phyloP scores from a whole-genome alignment of 2,797 vertebrate genomes.

The Artibeus lituratus region DNA sequence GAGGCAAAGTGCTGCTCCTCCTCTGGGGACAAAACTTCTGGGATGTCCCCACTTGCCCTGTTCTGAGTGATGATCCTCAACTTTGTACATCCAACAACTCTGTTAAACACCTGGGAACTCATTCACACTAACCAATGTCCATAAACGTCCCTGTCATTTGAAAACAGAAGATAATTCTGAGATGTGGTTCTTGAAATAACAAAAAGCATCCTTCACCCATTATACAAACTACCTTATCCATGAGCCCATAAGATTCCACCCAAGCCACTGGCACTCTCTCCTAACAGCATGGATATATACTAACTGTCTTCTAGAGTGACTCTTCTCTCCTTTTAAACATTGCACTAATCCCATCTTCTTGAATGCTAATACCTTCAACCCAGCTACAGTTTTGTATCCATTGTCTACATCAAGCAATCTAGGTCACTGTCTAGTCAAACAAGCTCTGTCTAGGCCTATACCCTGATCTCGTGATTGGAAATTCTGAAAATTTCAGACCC shows the following conservation, averaged over 20 bases:
- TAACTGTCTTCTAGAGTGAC: background rate
- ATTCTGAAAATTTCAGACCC: background rate
- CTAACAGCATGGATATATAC: background rate
- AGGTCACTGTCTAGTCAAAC: background rate
- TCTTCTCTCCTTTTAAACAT: background rate
- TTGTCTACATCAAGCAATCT: background rate
- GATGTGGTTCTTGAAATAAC: background rate
- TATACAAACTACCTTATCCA: background rate
- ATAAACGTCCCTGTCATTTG: background rate
- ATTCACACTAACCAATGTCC: background rate
- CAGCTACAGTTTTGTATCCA: background rate
- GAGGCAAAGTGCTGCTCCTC: background rate
- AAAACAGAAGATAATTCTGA: slow-evolving; percentile 8
- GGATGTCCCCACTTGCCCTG: slow-evolving; percentile 61
- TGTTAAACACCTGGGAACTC: background rate
- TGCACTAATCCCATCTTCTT: background rate
- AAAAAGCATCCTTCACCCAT: background rate
- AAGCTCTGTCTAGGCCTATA: background rate
- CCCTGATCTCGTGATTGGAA: background rate
- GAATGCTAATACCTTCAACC: background rate
- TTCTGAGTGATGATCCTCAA: background rate
- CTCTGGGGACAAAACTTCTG: slow-evolving; percentile 52
- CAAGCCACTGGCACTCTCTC: background rate
- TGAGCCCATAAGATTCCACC: background rate
- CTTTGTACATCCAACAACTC: background rate